Evolutionary conservation across 1,140 invertebrate species (phyloP).

Genomic region (Prorops nasuta): DNA sequence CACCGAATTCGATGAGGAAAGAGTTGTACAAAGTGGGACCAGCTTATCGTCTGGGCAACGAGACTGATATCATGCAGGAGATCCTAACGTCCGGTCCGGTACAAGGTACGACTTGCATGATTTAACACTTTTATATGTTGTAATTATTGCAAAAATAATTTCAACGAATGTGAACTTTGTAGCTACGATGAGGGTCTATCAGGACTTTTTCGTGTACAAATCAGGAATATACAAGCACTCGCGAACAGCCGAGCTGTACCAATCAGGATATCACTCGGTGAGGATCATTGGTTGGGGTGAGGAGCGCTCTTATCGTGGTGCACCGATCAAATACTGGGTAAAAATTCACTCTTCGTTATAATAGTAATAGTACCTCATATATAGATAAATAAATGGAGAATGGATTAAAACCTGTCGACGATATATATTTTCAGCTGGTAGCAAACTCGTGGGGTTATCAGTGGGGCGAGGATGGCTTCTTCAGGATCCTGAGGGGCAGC

Average conservation of each 20-base stretch:
- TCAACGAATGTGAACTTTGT: constrained; percentile 33
- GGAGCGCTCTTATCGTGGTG: constrained; percentile 57
- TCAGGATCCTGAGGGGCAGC: constrained; percentile 74
- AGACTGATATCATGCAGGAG: constrained; percentile 88
- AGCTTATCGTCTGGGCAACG: constrained; percentile 74
- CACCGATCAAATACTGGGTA: constrained; percentile 84
- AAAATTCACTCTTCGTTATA: constrained; percentile 46
- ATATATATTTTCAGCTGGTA: constrained; percentile 65
- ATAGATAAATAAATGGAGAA: no score
- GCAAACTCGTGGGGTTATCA: constrained; percentile 86
- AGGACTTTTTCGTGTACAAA: constrained; percentile 88
- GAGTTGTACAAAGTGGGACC: constrained; percentile 78
- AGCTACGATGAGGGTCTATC: constrained; percentile 86
- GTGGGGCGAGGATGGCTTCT: constrained; percentile 89
- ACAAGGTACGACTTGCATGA: constrained; percentile 67
- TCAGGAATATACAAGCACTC: constrained; percentile 78
- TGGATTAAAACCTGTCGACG: no score
- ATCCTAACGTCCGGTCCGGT: constrained; percentile 90
- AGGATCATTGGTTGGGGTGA: constrained; percentile 90
- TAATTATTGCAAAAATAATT: not conserved
- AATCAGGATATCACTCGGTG: constrained; percentile 82
- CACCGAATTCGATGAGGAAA: constrained; percentile 54
- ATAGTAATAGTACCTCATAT: no score
- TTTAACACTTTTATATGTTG: not conserved
- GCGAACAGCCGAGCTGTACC: constrained; percentile 54